A percentile compares a stretch with the other conserved stretches of the same genome.
These are phyloP conservation scores for Biston stratarius DNA, from an alignment of 2,888 invertebrate species.

Conservation along the genomic window DNA sequence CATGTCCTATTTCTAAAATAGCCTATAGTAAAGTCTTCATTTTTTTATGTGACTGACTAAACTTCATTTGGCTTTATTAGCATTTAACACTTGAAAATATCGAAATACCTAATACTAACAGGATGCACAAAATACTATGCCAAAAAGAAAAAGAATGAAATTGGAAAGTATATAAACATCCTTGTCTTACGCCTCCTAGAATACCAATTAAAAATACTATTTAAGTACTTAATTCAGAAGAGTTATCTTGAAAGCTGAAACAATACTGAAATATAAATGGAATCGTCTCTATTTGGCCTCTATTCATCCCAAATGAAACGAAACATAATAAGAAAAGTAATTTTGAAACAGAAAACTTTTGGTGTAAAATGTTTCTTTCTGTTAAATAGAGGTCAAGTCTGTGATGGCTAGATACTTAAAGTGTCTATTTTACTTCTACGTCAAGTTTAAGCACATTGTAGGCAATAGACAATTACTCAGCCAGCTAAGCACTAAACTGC, in stretches of 20 bases:
- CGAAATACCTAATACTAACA: too few species aligned
- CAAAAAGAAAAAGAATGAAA: too few species aligned
- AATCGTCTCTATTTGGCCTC: not conserved
- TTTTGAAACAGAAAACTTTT: conserved; percentile 2
- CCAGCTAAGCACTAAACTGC: conserved; percentile 55
- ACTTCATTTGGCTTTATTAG: too few species aligned
- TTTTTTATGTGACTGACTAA: too few species aligned
- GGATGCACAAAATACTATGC: too few species aligned
- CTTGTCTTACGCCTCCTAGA: too few species aligned
- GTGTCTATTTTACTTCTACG: conserved; percentile 1
- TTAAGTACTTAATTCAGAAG: not conserved
- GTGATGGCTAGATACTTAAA: not conserved
- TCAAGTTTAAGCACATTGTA: conserved; percentile 27
- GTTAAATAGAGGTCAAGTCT: too few species aligned
- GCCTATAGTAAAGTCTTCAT: too few species aligned
- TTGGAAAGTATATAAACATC: too few species aligned
- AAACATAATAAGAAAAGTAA: not conserved
- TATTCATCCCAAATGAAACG: conserved; percentile 1
- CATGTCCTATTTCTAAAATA: too few species aligned
- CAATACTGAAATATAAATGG: not conserved
- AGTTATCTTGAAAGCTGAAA: not conserved
- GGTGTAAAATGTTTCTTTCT: not conserved
- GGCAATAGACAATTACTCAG: conserved; percentile 49
- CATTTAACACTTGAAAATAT: too few species aligned
- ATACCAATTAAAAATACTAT: too few species aligned